phyloP scores from a whole-genome alignment of 2,113 vertebrate species.

The Orthochromis malagaraziensis region DNA sequence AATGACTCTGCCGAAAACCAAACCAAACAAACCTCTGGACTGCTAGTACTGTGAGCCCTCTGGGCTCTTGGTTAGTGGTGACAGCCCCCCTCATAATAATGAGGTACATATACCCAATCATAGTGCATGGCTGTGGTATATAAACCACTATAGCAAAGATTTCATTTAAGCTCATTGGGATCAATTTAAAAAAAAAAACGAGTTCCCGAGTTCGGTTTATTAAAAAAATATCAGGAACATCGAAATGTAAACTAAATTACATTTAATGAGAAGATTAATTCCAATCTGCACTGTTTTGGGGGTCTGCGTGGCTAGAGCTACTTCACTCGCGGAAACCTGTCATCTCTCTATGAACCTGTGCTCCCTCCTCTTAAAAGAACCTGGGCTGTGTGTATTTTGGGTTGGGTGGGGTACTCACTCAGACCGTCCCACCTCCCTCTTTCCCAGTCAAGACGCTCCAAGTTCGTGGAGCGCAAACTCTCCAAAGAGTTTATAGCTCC shows the following conservation, averaged over 20 bases:
- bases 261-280: neutral
- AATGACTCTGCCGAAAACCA: conserved; percentile 29
- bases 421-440: conserved; percentile 59
- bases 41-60: neutral
- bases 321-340: conserved; percentile 20
- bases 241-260: neutral
- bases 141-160: neutral
- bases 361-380: conserved; percentile 38
- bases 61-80: neutral
- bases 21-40: neutral
- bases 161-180: neutral
- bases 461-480: conserved; percentile 62
- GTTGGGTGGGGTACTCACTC: neutral
- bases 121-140: neutral
- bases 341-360: conserved; percentile 39
- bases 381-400: neutral
- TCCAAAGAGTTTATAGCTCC: conserved; percentile 25
- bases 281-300: neutral
- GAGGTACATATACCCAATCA: neutral
- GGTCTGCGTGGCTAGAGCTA: neutral
- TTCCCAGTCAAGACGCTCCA: conserved; percentile 48
- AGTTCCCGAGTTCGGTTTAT: neutral
- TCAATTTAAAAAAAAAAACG: neutral
- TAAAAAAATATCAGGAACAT: neutral
- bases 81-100: neutral